Base-by-base conservation (phyloP, 2,797 vertebrate species). In the Capromys pilorides region DNA sequence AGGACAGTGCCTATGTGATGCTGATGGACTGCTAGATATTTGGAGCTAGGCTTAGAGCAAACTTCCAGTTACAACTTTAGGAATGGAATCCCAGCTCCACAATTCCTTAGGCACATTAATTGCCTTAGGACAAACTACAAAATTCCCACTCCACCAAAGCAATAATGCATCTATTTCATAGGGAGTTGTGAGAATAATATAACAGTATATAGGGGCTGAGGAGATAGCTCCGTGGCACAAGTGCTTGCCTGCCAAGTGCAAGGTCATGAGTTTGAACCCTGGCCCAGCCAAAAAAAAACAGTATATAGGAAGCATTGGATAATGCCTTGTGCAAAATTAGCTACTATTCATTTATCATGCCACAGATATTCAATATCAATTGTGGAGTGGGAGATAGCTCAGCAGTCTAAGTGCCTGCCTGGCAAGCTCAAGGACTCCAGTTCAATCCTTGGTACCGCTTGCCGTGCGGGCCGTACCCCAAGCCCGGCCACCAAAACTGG, bases 281-380 rank as follows among this genome's bases (percentile, higher is more conserved):
- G n/a, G n/a, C n/a, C n/a, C n/a, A n/a, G n/a, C n/a, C n/a, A n/a
- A n/a, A n/a, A n/a, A 57, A 57, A 18, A 57, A 57, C 4, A 57
- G 14, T 71, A 33, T 26, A 57, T 66, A 49, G 86, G 87, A 94
- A 88, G 13, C 36, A 77, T 90, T 84, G 61, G 9, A 49, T 36
- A 71, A n/a, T 66, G 80, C 33, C 80, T 61, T 79, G 80, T 64
- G 82, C 75, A 91, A 93, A 80, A 87, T 80, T 86, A 85, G 62
- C 31, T 67, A 67, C 14, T 86, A 64, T 91, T 82, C 61, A 41
- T 80, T 89, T 41, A 59, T 64, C 21, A 57, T 87, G 67, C 66
- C 78, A 90, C 66, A 69, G 71, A 87, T 80, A 64, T 10, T 41
- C 36, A 90, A 19, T 24, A 41, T 90, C 83, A 57, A 51, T 59